phyloP scores from a whole-genome alignment of 1,140 invertebrate species.

The Neodiprion fabricii region DNA sequence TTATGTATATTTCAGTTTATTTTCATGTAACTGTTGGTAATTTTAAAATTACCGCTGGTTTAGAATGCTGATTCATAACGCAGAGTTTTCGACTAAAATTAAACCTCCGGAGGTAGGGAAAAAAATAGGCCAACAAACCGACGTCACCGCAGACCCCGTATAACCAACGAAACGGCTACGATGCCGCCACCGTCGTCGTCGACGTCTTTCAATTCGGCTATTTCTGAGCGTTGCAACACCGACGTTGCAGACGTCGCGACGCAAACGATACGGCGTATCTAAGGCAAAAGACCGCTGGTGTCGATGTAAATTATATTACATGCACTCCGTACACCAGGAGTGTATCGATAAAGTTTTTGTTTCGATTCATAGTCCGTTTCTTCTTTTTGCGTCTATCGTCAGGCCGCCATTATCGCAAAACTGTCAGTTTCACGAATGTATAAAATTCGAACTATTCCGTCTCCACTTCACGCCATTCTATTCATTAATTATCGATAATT shows the following conservation, averaged over 20 bases:
- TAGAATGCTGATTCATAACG: slow-evolving; percentile 1
- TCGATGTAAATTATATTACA: too few species aligned
- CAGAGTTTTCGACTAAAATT: slow-evolving; percentile 46
- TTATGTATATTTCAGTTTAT: background rate
- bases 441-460: too few species aligned
- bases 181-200: slow-evolving; percentile 39
- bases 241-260: slow-evolving; percentile 35
- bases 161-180: background rate
- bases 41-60: background rate
- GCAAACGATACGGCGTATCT: slow-evolving; percentile 12
- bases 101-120: slow-evolving; percentile 27
- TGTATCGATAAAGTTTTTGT: too few species aligned
- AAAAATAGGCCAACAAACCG: slow-evolving; percentile 59
- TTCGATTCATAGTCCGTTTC: too few species aligned
- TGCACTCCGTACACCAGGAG: too few species aligned
- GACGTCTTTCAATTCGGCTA: slow-evolving; percentile 54
- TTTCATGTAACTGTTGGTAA: background rate
- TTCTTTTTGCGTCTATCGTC: too few species aligned
- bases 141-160: slow-evolving; percentile 40
- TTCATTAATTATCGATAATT: too few species aligned
- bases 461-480: too few species aligned
- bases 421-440: too few species aligned
- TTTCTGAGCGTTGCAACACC: slow-evolving; percentile 36
- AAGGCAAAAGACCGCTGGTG: too few species aligned
- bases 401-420: too few species aligned